These are phyloP conservation scores for Microplitis deprimator DNA, from an alignment of 2,888 invertebrate genomes.

Conservation along the genomic window DNA sequence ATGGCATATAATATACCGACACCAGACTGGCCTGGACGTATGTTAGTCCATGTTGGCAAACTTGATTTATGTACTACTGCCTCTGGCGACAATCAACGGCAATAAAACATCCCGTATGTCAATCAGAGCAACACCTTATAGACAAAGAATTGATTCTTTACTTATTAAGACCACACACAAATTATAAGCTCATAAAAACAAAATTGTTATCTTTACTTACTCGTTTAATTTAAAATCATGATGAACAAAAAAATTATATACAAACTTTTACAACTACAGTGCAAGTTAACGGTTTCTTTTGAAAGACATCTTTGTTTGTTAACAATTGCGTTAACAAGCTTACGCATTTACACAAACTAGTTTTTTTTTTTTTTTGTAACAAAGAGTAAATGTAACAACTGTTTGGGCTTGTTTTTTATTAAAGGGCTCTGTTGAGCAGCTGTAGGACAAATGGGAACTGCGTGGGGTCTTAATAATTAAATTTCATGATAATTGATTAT, in stretches of 20 bases:
- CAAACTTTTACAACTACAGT: constrained; percentile 1
- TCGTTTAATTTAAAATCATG: constrained; percentile 5
- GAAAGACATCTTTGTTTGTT: constrained; percentile 59
- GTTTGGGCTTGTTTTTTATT: constrained; percentile 11
- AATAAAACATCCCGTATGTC: constrained; percentile 38
- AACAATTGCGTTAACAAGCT: constrained; percentile 58
- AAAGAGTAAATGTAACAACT: background rate
- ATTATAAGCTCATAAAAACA: background rate
- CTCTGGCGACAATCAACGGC: constrained; percentile 40
- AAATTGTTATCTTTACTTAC: constrained; percentile 1
- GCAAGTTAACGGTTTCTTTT: constrained; percentile 29
- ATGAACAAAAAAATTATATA: constrained; percentile 15
- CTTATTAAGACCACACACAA: constrained; percentile 13
- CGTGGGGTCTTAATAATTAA: constrained; percentile 60
- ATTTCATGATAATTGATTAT: constrained; percentile 66
- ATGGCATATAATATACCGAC: background rate
- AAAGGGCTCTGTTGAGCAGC: no score
- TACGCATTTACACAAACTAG: constrained; percentile 12
- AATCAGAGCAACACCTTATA: constrained; percentile 30
- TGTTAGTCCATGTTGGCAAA: constrained; percentile 13
- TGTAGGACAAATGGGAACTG: constrained; percentile 4
- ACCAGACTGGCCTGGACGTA: constrained; percentile 1
- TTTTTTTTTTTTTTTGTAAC: background rate
- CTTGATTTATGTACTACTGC: constrained; percentile 33
- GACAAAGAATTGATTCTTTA: constrained; percentile 8